phyloP scores from a whole-genome alignment of 1,140 invertebrate genomes.

The Amphibalanus amphitrite region DNA sequence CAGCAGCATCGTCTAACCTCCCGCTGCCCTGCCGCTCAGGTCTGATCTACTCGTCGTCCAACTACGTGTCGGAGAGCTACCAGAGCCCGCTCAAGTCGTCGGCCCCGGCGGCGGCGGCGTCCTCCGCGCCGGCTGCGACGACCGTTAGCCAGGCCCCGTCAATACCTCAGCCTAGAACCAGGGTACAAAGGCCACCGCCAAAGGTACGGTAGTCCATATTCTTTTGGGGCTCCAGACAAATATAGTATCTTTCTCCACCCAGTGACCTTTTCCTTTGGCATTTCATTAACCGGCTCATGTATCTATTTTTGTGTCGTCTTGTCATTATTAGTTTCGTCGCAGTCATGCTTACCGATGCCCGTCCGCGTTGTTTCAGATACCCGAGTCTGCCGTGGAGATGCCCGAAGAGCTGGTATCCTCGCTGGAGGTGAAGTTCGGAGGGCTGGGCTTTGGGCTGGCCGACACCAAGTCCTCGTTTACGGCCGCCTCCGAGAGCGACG shows the following conservation, averaged over 20 bases:
- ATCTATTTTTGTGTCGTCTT: no score
- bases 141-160: neutral
- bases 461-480: neutral
- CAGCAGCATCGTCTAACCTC: no score
- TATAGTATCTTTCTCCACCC: no score
- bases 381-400: conserved; percentile 86
- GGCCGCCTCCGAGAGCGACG: neutral
- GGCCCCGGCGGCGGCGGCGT: no score
- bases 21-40: neutral
- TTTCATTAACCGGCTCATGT: no score
- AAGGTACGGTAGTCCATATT: no score
- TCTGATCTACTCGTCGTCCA: neutral
- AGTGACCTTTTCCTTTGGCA: no score
- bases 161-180: neutral
- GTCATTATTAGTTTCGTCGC: no score
- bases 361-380: conserved; percentile 59
- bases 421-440: conserved; percentile 87
- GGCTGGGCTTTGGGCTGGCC: conserved; percentile 46
- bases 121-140: neutral
- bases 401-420: conserved; percentile 60
- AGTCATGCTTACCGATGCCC: no score
- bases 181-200: neutral
- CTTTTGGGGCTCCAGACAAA: no score
- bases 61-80: neutral
- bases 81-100: neutral